phyloP scores from a whole-genome alignment of 2,113 vertebrate genomes.

The Patagioenas fasciata region DNA sequence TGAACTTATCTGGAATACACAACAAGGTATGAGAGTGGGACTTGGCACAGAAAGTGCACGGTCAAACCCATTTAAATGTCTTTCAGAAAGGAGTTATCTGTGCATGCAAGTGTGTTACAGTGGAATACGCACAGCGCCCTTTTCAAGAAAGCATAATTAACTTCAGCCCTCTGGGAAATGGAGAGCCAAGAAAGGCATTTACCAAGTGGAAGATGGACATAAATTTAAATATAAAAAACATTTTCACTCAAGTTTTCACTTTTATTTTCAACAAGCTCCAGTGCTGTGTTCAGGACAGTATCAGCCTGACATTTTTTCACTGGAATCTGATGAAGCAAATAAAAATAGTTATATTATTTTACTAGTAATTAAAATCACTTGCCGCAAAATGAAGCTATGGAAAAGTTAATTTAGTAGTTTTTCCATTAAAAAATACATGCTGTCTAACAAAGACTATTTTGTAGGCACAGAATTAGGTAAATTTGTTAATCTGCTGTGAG shows the following conservation, averaged over 20 bases:
- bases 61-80: neutral
- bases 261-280: neutral
- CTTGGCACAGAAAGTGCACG: neutral
- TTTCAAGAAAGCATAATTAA: neutral
- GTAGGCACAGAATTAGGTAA: neutral
- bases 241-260: neutral
- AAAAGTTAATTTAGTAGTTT: neutral
- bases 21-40: constrained; percentile 3
- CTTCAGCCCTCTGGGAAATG: neutral
- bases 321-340: neutral
- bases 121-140: neutral
- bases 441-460: neutral
- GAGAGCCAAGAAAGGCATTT: neutral
- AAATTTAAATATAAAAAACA: neutral
- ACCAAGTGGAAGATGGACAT: neutral
- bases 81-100: constrained; percentile 36
- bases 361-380: neutral
- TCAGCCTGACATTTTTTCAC: neutral
- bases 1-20: neutral
- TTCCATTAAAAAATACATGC: neutral
- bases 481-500: neutral
- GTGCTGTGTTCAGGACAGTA: neutral
- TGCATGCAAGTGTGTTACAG: neutral
- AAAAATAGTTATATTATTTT: neutral
- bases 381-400: neutral